A percentile compares a stretch with the other conserved stretches of the same genome.
Evolutionary conservation across 1,140 invertebrate species (phyloP).

Genomic region (Trypoxylus dichotomus): DNA sequence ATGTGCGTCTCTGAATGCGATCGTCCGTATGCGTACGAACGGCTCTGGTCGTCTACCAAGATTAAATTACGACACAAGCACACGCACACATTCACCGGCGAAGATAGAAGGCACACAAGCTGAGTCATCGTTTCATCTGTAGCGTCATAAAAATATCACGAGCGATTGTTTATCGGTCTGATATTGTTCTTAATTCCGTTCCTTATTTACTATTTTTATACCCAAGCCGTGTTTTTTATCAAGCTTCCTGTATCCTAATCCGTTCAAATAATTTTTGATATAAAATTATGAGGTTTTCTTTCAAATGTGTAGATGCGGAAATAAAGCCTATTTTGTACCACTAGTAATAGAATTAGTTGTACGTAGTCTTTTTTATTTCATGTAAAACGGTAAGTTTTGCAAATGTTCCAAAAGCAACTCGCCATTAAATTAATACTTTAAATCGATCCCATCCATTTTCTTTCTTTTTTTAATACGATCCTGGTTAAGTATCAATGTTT

Average conservation of each 20-base stretch:
- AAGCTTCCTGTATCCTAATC: background rate
- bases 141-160: background rate
- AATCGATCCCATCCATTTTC: too few species aligned
- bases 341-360: too few species aligned
- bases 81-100: background rate
- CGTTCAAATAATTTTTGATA: background rate
- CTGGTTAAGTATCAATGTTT: too few species aligned
- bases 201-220: background rate
- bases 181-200: background rate
- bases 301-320: too few species aligned
- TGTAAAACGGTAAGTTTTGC: too few species aligned
- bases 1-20: conserved; percentile 28
- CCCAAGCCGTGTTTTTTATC: background rate
- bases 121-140: conserved; percentile 27
- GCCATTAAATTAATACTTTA: too few species aligned
- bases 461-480: too few species aligned
- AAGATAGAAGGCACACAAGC: background rate
- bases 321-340: too few species aligned
- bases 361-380: too few species aligned
- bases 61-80: conserved; percentile 20
- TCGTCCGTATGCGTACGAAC: background rate
- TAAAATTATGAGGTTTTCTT: background rate
- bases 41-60: background rate
- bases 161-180: background rate
- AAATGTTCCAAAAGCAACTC: too few species aligned